Base-by-base conservation (phyloP, 2,113 vertebrate genomes). In the Oxyura jamaicensis region DNA sequence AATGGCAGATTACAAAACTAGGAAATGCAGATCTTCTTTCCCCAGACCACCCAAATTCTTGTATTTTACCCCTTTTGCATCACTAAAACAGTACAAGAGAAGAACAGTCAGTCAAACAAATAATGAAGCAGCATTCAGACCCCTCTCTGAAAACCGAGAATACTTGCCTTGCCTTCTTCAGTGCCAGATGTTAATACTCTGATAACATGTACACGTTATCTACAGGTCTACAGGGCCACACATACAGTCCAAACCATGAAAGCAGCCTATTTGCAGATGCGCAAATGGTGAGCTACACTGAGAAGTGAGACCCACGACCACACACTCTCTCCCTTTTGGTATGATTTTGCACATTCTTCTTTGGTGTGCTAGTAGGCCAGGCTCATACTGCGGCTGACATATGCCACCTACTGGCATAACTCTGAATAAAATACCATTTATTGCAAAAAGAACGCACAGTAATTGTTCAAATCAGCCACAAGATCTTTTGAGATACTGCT, bases 351-450 rank as follows among this genome's bases (percentile, higher is more conserved):
- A 42, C 36, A 4, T 4, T 12, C 21, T 78, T 52, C 52, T 62
- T 52, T 13, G 69, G 29, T 26, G 29, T 8, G 67, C 53, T 15
- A 42, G 31, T 63, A 75, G 14, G 65, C 13, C n/a, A 31, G 39
- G 21, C 29, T 48, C 29, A 21, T n/a, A 25, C 1, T 7, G 62
- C 36, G 56, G 94, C 81, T 77, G 33, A 44, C 17, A 83, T 44
- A 56, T 65, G 88, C 97, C 97, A 97, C 79, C 97, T 97, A 71
- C 93, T 93, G 97, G 92, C 48, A 59, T 31, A 82, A 88, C 46
- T 52, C 18, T n/a, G 25, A 19, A 46, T 36, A 85, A 48, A 93
- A 79, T 52, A 68, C 17, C 9, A 14, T 15, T 77, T 74, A 62
- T 33, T 46, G 25, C 29, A 80, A 80, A 10, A 83, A 72, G n/a